Percentiles rank a stretch among this genome's conserved stretches.
These are phyloP conservation scores for Amblyopsis hoosieri DNA, from an alignment of 2,797 vertebrate species.

Conservation along the genomic window DNA sequence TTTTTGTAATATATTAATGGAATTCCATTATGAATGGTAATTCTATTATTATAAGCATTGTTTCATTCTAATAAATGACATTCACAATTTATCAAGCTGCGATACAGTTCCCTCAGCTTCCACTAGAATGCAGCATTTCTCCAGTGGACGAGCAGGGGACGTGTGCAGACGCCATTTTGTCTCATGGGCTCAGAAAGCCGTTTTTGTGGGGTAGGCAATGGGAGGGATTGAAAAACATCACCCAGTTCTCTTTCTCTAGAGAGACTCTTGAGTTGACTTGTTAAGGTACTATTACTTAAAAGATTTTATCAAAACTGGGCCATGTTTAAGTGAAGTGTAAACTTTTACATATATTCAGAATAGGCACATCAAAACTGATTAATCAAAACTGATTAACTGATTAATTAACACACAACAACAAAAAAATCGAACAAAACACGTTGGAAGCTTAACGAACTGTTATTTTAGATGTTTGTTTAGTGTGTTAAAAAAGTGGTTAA, in stretches of 20 bases:
- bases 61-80: not conserved
- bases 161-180: constrained; percentile 70
- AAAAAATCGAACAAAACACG: not conserved
- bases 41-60: not conserved
- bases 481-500: too few species aligned
- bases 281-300: not conserved
- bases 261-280: constrained; percentile 11
- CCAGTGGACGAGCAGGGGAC: not conserved
- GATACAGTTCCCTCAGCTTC: constrained; percentile 18
- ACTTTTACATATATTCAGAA: too few species aligned
- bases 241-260: constrained; percentile 24
- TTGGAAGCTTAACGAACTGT: not conserved
- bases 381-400: too few species aligned
- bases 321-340: not conserved
- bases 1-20: not conserved
- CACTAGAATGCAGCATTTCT: constrained; percentile 76
- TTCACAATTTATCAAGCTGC: not conserved
- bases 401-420: too few species aligned
- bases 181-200: constrained; percentile 23
- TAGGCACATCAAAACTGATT: too few species aligned
- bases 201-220: constrained; percentile 21
- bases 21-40: too few species aligned
- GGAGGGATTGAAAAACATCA: constrained; percentile 47
- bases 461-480: not conserved
- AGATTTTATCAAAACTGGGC: not conserved